Percentiles rank a stretch among this genome's conserved stretches.
These are phyloP conservation scores for Montipora capitata DNA, from an alignment of 92 coral and sea anemone species.

Conservation along the genomic window DNA sequence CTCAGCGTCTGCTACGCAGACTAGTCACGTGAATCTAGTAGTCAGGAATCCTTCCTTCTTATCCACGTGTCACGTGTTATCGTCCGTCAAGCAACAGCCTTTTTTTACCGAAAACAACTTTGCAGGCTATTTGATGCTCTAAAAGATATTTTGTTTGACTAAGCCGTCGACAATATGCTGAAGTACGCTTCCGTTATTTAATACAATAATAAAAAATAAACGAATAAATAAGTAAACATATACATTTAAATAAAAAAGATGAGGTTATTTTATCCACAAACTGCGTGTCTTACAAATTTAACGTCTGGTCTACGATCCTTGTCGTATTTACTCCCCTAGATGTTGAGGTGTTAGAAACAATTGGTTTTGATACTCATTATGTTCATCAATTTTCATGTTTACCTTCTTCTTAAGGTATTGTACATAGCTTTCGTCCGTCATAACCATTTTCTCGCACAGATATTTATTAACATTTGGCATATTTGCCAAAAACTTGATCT, in stretches of 20 bases:
- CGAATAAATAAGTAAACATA: background rate
- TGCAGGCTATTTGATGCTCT: no score
- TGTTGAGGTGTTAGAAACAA: constrained; percentile 1
- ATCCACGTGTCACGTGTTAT: no score
- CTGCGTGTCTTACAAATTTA: background rate
- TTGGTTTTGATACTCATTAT: constrained; percentile 30
- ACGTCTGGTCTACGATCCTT: background rate
- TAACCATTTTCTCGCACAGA: constrained; percentile 85
- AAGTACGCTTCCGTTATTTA: no score
- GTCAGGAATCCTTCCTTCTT: no score
- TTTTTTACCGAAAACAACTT: no score
- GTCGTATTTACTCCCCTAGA: constrained; percentile 13
- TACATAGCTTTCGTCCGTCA: constrained; percentile 84
- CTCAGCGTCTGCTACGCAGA: no score
- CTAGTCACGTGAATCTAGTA: no score
- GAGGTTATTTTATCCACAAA: background rate
- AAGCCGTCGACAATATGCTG: no score
- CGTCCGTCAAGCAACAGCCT: no score
- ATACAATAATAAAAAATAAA: no score
- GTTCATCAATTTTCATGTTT: constrained; percentile 45
- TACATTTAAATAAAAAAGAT: background rate
- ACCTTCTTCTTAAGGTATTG: constrained; percentile 82
- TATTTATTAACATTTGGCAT: constrained; percentile 54
- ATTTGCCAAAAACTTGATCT: constrained; percentile 38
- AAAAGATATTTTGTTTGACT: no score